Conservation (phyloP, 2,888 invertebrate species). For the Marronus borbonicus region DNA sequence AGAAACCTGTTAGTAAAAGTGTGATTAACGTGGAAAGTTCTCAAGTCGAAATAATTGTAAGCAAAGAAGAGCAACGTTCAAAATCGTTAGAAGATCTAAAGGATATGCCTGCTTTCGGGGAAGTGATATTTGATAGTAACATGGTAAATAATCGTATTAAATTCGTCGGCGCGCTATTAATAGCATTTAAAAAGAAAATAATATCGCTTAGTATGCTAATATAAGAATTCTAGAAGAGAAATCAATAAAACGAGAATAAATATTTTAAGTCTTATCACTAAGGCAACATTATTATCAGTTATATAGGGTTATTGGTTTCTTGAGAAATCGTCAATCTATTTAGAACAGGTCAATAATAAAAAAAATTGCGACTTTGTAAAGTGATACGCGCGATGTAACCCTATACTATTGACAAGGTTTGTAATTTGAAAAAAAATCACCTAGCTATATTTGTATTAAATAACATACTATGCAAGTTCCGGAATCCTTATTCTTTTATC, state of each 20-base stretch:
- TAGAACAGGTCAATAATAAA: conserved; percentile 50
- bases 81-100: conserved; percentile 66
- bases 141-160: conserved; percentile 58
- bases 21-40: conserved; percentile 55
- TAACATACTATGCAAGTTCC: conserved; percentile 36
- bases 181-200: conserved; percentile 1
- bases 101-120: conserved; percentile 68
- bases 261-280: conserved; percentile 3
- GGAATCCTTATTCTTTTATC: conserved; percentile 32
- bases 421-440: conserved; percentile 43
- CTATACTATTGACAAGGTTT: conserved; percentile 54
- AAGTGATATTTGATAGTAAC: conserved; percentile 65
- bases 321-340: conserved; percentile 27
- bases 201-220: neutral
- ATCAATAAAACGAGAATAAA: neutral
- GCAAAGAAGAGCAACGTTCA: conserved; percentile 58
- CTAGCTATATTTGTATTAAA: conserved; percentile 35
- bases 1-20: conserved; percentile 54
- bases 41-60: conserved; percentile 45
- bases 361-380: conserved; percentile 51
- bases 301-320: conserved; percentile 39
- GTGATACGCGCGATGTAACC: conserved; percentile 50
- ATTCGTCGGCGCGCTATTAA: neutral
- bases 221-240: neutral
- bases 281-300: conserved; percentile 27